Evolutionary conservation across 1,140 invertebrate species (phyloP).

Genomic region (Heliconius hewitsoni): DNA sequence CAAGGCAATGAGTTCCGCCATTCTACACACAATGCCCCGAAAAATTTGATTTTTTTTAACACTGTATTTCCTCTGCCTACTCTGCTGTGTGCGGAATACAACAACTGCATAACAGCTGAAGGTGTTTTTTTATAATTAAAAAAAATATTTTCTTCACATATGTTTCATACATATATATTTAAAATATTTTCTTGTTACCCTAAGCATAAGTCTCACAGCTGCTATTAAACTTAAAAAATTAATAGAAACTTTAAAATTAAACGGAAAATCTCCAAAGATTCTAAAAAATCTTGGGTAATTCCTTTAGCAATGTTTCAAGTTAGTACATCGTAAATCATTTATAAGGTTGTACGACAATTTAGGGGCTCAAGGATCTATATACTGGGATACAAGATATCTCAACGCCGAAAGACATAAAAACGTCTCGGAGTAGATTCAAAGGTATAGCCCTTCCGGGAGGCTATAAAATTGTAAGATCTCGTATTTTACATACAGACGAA

Average conservation of each 20-base stretch:
- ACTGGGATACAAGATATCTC: slow-evolving; percentile 43
- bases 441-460: slow-evolving; percentile 44
- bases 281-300: slow-evolving; percentile 4
- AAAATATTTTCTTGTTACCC: too few relatives aligned
- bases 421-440: slow-evolving; percentile 40
- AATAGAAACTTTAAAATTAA: background rate
- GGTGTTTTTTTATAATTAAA: too few relatives aligned
- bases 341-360: slow-evolving; percentile 39
- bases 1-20: background rate
- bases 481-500: slow-evolving; percentile 18
- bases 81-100: too few relatives aligned
- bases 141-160: too few relatives aligned
- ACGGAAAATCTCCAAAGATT: slow-evolving; percentile 10
- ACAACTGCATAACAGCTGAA: too few relatives aligned
- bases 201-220: too few relatives aligned
- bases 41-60: too few relatives aligned
- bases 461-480: slow-evolving; percentile 39
- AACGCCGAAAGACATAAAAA: slow-evolving; percentile 42
- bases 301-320: slow-evolving; percentile 27
- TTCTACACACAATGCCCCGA: background rate
- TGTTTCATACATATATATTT: too few relatives aligned
- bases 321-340: slow-evolving; percentile 37
- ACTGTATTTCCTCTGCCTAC: too few relatives aligned
- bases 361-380: background rate
- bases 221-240: background rate